These are phyloP conservation scores for Tolypeutes matacus DNA, from an alignment of 2,797 vertebrate species.

Conservation along the genomic window DNA sequence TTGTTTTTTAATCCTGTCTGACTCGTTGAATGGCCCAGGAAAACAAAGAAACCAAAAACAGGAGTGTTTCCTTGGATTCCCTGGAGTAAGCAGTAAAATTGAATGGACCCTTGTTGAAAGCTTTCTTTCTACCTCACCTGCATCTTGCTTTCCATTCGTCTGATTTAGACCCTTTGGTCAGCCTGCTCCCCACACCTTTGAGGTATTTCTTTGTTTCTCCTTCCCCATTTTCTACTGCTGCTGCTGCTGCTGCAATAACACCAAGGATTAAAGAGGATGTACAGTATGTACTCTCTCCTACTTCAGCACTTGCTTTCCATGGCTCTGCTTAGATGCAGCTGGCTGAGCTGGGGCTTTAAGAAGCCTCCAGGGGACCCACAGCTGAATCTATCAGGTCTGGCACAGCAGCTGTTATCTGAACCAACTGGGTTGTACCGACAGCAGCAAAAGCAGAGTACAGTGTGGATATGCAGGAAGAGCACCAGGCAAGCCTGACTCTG, in stretches of 20 bases:
- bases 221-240: background rate
- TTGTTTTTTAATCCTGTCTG: conserved; percentile 32
- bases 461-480: conserved; percentile 70
- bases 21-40: conserved; percentile 4
- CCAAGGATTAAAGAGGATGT: conserved; percentile 64
- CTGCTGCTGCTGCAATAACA: conserved; percentile 28
- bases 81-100: conserved; percentile 49
- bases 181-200: background rate
- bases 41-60: background rate
- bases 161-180: conserved; percentile 42
- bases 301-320: conserved; percentile 33
- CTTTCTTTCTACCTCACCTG: background rate
- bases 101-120: conserved; percentile 44
- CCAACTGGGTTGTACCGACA: conserved; percentile 63
- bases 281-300: conserved; percentile 14
- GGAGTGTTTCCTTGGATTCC: conserved; percentile 29
- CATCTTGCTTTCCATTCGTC: conserved; percentile 23
- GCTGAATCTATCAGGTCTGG: conserved; percentile 69
- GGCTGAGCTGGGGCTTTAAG: conserved; percentile 71
- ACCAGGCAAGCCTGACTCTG: conserved; percentile 49
- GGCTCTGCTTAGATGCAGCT: conserved; percentile 67
- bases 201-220: conserved; percentile 40
- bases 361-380: conserved; percentile 69
- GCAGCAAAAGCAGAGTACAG: conserved; percentile 73
- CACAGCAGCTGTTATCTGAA: conserved; percentile 74